Base-by-base conservation (phyloP, 2,888 invertebrate species). In the Dichetophora obliterata region DNA sequence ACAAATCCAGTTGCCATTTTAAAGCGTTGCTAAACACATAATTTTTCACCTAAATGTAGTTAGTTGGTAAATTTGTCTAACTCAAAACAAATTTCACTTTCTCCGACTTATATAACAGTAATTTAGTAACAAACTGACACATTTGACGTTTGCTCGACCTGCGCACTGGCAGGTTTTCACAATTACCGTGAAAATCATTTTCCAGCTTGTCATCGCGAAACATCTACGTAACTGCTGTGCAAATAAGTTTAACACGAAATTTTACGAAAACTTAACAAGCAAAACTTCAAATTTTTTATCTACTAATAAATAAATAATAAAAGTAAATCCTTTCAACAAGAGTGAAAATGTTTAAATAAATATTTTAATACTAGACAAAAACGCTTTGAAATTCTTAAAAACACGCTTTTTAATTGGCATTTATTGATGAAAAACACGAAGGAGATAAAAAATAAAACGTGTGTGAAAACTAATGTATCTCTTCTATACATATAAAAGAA, bases 131-230 rank as follows among this genome's bases (percentile, higher is more conserved):
- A 11, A 59, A 19, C 57, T 22, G 11, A 11, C 22, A 19, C 24
- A 34, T 54, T 19, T 50, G 63, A 52, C 74, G 22, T 74, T 66
- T 74, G 66, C 43, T 37, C 37, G 74, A 54, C 74, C 34, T 74
- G 74, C 74, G 74, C 74, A 74, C 34, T 65, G 37, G 9, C 27
- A 14, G n/a, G 8, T 66, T 74, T 74, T 65, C 63, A 54, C 37
- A 65, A 54, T 52, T 74, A 66, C 37, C 66, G 66, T 65, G 65
- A 74, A 74, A 54, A 54, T 74, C 63, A 50, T 63, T 63, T 63
- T 63, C 63, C 73, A 73, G 50, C 63, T 65, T 63, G 63, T 63
- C 63, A 52, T 73, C 73, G 63, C 50, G 63, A 31, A 73, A 73
- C 34, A 73, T 73, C 31, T 48, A 31, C 73, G 63, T 73, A 65